phyloP scores from a whole-genome alignment of 2,113 vertebrate species.

The Ailurus styani region DNA sequence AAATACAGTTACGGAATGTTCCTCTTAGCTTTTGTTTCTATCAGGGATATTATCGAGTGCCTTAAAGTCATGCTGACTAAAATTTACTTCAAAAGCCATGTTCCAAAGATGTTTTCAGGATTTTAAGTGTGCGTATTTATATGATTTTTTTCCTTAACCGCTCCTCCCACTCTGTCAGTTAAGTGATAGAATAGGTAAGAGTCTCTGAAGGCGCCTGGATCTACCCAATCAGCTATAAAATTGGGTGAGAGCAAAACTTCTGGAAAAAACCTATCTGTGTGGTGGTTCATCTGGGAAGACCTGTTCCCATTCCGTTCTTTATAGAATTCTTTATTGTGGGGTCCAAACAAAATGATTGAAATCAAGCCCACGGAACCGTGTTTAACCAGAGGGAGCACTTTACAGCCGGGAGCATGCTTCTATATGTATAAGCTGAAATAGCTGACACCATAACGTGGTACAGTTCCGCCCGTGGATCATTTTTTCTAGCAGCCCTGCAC shows the following conservation, averaged over 20 bases:
- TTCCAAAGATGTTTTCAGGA: neutral
- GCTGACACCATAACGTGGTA: neutral
- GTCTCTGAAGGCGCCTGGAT: neutral
- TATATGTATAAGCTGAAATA: neutral
- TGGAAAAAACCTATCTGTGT: neutral
- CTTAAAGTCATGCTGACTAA: neutral
- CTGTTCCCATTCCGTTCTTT: neutral
- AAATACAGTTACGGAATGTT: neutral
- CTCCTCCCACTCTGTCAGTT: neutral
- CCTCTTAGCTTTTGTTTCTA: slow-evolving; percentile 1
- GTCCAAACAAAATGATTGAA: neutral
- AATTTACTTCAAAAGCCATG: neutral
- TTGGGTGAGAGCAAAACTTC: neutral
- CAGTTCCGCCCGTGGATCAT: neutral
- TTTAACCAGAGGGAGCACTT: neutral
- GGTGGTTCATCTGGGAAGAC: neutral
- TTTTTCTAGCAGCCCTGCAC: neutral
- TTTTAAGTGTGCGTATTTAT: neutral
- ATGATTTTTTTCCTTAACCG: neutral
- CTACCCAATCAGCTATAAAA: neutral
- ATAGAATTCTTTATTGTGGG: neutral
- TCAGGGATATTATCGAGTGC: neutral
- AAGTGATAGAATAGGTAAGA: neutral
- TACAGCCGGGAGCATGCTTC: neutral
- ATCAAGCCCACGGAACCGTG: neutral